These are phyloP conservation scores for Napeogenes inachia DNA, from an alignment of 2,888 invertebrate genomes.

Conservation along the genomic window DNA sequence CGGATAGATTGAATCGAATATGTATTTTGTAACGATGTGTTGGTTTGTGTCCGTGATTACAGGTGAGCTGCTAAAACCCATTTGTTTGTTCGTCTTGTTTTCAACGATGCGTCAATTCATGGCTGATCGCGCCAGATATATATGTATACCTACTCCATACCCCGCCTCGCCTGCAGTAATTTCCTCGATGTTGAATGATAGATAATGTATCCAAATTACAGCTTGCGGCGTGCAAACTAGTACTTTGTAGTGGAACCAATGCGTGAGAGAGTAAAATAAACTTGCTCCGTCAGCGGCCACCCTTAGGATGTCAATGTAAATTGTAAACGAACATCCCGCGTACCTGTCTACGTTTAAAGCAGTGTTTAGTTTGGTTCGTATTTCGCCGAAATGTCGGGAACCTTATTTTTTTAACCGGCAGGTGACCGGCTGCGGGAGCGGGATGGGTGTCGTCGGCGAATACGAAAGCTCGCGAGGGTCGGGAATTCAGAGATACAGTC, in stretches of 20 bases:
- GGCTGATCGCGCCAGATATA: no score
- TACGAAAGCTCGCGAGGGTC: constrained; percentile 56
- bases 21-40: constrained; percentile 45
- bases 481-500: constrained; percentile 50
- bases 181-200: constrained; percentile 55
- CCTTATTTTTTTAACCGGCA: constrained; percentile 64
- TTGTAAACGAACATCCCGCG: constrained; percentile 38
- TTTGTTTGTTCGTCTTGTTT: constrained; percentile 60
- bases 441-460: constrained; percentile 48
- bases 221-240: constrained; percentile 46
- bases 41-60: constrained; percentile 63
- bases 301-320: constrained; percentile 18
- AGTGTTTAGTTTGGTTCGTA: constrained; percentile 58
- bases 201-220: constrained; percentile 59
- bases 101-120: constrained; percentile 33
- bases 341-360: constrained; percentile 55
- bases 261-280: constrained; percentile 26
- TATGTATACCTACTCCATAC: no score
- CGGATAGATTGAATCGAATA: constrained; percentile 53
- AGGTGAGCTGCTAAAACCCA: constrained; percentile 55
- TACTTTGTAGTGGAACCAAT: constrained; percentile 21
- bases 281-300: constrained; percentile 25
- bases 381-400: constrained; percentile 71
- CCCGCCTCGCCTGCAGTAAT: no score
- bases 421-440: constrained; percentile 65